A percentile compares a stretch with the other conserved stretches of the same genome.
phyloP scores from a whole-genome alignment of 1,140 invertebrate species.

The Drosophila fuyamai region DNA sequence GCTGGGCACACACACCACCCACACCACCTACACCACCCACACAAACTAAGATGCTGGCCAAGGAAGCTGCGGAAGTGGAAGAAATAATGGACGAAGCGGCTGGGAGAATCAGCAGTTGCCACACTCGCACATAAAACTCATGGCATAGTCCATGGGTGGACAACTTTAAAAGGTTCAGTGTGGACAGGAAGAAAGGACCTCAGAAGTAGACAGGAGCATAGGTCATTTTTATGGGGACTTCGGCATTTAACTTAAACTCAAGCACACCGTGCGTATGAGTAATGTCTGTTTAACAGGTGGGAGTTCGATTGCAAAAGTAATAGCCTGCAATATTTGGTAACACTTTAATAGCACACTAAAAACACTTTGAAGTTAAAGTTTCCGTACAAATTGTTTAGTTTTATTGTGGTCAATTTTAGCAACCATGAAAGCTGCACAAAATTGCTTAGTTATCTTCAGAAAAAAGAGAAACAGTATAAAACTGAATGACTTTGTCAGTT shows the following conservation, averaged over 20 bases:
- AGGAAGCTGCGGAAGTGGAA: slow-evolving; percentile 44
- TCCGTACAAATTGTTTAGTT: background rate
- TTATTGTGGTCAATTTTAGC: slow-evolving; percentile 1
- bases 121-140: slow-evolving; percentile 31
- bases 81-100: slow-evolving; percentile 60
- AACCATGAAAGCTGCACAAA: background rate
- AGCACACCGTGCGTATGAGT: slow-evolving; percentile 56
- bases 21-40: slow-evolving; percentile 8
- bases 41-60: slow-evolving; percentile 49
- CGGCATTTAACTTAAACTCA: slow-evolving; percentile 35
- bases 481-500: background rate
- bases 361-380: background rate
- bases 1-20: slow-evolving; percentile 46
- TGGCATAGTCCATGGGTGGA: slow-evolving; percentile 18
- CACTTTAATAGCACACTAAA: background rate
- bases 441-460: background rate
- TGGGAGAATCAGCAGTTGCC: slow-evolving; percentile 53
- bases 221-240: slow-evolving; percentile 29
- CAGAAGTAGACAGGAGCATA: background rate
- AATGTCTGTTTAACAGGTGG: slow-evolving; percentile 60
- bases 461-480: background rate
- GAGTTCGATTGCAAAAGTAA: background rate
- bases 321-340: background rate
- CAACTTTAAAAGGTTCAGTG: slow-evolving; percentile 61
- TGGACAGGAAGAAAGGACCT: background rate